Base-by-base conservation (phyloP, 2,113 vertebrate genomes). In the Atlantisia rogersi region DNA sequence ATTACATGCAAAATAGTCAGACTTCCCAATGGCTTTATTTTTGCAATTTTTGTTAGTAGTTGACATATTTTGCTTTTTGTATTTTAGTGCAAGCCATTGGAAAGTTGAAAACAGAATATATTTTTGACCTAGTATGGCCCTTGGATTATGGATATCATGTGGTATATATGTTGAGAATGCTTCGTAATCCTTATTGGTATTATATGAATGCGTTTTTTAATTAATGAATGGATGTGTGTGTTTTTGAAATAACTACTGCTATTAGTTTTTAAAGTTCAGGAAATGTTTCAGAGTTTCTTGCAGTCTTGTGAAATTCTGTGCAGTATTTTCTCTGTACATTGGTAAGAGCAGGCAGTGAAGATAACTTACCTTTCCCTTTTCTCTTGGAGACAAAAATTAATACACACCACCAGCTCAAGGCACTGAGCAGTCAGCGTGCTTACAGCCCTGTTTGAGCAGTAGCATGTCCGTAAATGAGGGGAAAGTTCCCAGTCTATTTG, bases 381-480 rank as follows among this genome's bases (percentile, higher is more conserved):
- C 35, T 62, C 31, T 37, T 40, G 63, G 25, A 37, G 46, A 19
- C 29, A 37, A 5, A 63, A 42, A n/a, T 26, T 11, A 10, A 12
- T 19, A 2, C 5, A 9, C 6, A 53, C 2, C 32, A 25, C 7
- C n/a, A 82, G 60, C 76, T 78, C 12, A 16, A 48, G 46, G 52
- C 35, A 31, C 32, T 13, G 68, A 32, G 44, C 40, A 44, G 5
- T 22, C 4, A 0, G 0, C 5, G 28, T 42, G 31, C n/a, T 17
- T 17, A 6, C 42, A 65, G 79, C 40, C 28, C 20, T 20, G 0
- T 32, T 21, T 20, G 53, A 42, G 77, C 53, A 35, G 74, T 0
- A 71, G 42, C 46, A 29, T 40, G 35, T 42, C 28, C 60, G n/a
- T 21, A 63, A 74, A 77, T 28, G 60, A 82, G 74, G 48, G 82